Conservation (phyloP, 2,888 invertebrate genomes). For the Trissonchulus sp. region DNA sequence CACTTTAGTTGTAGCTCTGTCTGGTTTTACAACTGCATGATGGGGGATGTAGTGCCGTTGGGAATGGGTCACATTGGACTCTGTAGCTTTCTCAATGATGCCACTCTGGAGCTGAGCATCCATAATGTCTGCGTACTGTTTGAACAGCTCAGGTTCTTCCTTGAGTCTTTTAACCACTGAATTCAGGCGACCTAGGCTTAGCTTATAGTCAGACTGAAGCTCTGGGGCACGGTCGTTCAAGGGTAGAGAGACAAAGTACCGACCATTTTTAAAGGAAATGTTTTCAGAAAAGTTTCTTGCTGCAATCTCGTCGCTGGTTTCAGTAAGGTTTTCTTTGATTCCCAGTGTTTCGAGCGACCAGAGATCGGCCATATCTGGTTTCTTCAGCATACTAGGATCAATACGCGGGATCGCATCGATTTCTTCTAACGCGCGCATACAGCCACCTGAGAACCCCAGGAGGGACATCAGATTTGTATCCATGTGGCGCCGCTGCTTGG, state of each 20-base stretch:
- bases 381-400: too few species aligned
- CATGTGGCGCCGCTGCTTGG: background rate
- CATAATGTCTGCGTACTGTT: slow-evolving; percentile 24
- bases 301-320: background rate
- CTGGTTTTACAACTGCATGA: slow-evolving; percentile 33
- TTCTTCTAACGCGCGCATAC: too few species aligned
- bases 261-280: background rate
- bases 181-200: background rate
- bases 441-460: too few species aligned
- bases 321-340: background rate
- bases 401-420: too few species aligned
- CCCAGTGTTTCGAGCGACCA: background rate
- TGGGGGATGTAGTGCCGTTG: slow-evolving; percentile 35
- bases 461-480: too few species aligned
- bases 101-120: slow-evolving; percentile 24
- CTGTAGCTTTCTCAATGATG: slow-evolving; percentile 29
- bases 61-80: background rate
- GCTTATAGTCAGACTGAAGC: background rate
- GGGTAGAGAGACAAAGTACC: background rate
- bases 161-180: background rate
- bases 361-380: too few species aligned
- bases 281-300: background rate
- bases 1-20: slow-evolving; percentile 36
- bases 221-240: background rate
- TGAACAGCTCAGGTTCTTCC: background rate